phyloP scores from a whole-genome alignment of 2,797 vertebrate species.

The Syndactyla subalaris region DNA sequence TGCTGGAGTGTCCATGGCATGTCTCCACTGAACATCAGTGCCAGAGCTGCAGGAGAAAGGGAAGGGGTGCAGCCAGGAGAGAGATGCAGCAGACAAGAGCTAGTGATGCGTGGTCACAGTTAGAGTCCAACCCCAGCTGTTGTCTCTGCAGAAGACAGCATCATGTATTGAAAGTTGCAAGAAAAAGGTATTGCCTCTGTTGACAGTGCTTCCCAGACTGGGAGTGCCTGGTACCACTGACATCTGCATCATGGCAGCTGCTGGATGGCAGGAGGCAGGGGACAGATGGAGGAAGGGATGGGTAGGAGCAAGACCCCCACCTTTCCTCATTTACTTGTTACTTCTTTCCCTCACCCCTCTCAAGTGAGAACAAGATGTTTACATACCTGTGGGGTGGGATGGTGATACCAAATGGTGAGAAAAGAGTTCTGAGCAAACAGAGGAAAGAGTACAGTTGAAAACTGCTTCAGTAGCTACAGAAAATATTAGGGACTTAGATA shows the following conservation, averaged over 20 bases:
- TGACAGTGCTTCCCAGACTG: not conserved
- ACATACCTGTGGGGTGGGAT: rapidly evolving
- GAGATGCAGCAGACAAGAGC: not conserved
- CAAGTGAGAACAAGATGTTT: not conserved
- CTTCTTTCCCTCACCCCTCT: not conserved
- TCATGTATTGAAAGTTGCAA: rapidly evolving
- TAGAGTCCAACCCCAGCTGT: not conserved
- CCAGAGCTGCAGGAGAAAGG: not conserved
- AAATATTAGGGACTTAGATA: not conserved
- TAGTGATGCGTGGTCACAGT: not conserved
- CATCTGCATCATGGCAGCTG: not conserved
- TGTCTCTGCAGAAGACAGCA: not conserved
- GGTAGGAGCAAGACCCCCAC: not conserved
- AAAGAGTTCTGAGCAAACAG: not conserved
- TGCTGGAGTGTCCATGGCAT: not conserved
- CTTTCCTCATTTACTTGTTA: not conserved
- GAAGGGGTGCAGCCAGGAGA: not conserved
- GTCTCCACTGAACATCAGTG: not conserved
- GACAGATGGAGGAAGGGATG: not conserved
- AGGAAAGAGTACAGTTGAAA: not conserved
- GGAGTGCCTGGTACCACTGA: not conserved
- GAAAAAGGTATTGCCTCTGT: not conserved
- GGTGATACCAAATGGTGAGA: not conserved
- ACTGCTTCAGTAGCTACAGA: not conserved
- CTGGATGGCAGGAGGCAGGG: not conserved